Percentiles rank a stretch among this genome's conserved stretches.
Conservation (phyloP, 2,113 vertebrate genomes). For the Seriola quinqueradiata region DNA sequence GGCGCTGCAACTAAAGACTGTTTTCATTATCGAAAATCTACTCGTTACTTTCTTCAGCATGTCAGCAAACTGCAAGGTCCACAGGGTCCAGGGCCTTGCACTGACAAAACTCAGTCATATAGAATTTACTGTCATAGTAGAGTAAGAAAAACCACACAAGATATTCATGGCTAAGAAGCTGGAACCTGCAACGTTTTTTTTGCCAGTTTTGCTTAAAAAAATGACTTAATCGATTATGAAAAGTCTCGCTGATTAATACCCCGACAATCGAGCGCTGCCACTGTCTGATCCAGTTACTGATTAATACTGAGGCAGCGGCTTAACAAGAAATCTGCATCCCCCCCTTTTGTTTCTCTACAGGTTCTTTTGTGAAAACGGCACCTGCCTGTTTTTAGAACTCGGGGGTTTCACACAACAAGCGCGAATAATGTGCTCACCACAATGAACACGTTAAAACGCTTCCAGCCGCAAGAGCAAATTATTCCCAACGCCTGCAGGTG, state of each 20-base stretch:
- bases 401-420: constrained; percentile 22
- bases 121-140: not conserved
- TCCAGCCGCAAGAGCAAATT: constrained; percentile 41
- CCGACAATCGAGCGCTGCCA: not conserved
- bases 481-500: constrained; percentile 53
- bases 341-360: not conserved
- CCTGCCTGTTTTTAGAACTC: not conserved
- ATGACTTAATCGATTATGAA: no score
- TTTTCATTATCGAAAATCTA: no score
- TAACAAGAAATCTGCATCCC: constrained; percentile 6
- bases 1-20: no score
- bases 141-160: not conserved
- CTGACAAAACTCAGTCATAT: not conserved
- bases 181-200: not conserved
- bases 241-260: not conserved
- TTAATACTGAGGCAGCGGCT: not conserved
- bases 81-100: no score
- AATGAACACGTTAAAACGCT: constrained; percentile 46
- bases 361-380: constrained; percentile 2
- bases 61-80: no score
- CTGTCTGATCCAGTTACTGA: not conserved
- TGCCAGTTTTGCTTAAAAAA: not conserved
- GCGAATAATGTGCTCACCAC: constrained; percentile 36
- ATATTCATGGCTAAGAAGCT: not conserved
- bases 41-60: no score